Conservation (phyloP, 2,113 vertebrate species). For the Tricholaema leucomelas region DNA sequence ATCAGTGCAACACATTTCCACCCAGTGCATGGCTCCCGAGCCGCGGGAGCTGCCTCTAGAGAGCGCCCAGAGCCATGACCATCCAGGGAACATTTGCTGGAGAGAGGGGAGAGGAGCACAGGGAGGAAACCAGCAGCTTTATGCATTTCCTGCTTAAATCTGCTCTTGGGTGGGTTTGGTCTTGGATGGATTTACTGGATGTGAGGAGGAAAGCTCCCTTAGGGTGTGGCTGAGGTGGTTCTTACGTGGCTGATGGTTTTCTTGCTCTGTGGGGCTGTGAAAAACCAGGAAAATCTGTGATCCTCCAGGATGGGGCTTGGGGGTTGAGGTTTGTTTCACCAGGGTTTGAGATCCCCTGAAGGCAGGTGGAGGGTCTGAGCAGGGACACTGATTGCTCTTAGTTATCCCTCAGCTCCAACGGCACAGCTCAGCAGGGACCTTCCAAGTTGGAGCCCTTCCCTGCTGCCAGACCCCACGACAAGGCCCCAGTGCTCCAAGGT, state of each 20-base stretch:
- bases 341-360: background rate
- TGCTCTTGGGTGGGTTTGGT: background rate
- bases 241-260: background rate
- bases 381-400: fast-evolving
- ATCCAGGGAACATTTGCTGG: background rate
- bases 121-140: fast-evolving
- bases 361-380: background rate
- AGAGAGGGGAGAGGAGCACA: background rate
- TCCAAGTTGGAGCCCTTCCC: background rate
- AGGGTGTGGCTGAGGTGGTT: fast-evolving
- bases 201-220: background rate
- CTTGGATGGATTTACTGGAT: fast-evolving
- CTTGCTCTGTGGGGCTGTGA: background rate
- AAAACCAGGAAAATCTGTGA: no score
- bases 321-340: fast-evolving
- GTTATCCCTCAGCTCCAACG: background rate
- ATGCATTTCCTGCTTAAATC: background rate
- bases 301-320: fast-evolving
- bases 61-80: background rate
- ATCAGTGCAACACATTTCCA: fast-evolving
- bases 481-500: fast-evolving
- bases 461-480: fast-evolving
- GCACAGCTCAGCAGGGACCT: fast-evolving
- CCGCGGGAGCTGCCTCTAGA: background rate
- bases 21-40: background rate